These are phyloP conservation scores for Myrmophylax atrothorax DNA, from an alignment of 2,113 vertebrate genomes.

Conservation along the genomic window DNA sequence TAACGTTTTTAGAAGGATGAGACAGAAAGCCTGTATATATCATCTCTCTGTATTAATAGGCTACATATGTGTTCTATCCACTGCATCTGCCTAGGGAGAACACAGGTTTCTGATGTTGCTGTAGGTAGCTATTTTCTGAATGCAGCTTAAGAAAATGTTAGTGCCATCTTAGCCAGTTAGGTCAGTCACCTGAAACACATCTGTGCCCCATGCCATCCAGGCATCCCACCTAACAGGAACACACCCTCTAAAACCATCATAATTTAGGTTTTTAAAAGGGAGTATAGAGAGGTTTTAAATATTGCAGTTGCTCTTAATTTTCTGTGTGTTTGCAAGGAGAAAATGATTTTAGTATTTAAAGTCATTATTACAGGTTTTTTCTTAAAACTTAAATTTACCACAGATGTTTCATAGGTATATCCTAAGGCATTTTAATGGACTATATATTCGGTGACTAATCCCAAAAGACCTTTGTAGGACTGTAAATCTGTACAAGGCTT, in stretches of 20 bases:
- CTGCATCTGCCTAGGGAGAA: background rate
- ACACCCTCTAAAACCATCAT: fast-evolving
- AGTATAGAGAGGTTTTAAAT: background rate
- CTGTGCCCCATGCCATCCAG: fast-evolving
- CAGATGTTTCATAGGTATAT: background rate
- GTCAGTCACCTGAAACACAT: background rate
- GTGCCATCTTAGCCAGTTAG: background rate
- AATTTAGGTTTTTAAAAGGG: background rate
- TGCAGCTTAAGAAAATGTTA: background rate
- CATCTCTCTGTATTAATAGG: slow-evolving; percentile 38
- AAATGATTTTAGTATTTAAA: background rate
- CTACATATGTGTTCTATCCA: slow-evolving; percentile 3
- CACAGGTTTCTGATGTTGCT: background rate
- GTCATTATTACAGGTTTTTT: background rate
- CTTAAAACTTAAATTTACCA: background rate
- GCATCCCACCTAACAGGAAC: background rate
- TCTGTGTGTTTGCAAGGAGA: background rate
- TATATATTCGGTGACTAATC: background rate
- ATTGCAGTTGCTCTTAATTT: background rate
- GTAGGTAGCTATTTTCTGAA: background rate
- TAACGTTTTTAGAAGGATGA: slow-evolving; percentile 52
- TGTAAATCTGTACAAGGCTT: background rate
- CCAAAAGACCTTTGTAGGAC: background rate
- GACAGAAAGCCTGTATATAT: slow-evolving; percentile 23
- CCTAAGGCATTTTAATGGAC: background rate